These are phyloP conservation scores for Pelobates fuscus DNA, from an alignment of 2,113 vertebrate species.

Conservation along the genomic window DNA sequence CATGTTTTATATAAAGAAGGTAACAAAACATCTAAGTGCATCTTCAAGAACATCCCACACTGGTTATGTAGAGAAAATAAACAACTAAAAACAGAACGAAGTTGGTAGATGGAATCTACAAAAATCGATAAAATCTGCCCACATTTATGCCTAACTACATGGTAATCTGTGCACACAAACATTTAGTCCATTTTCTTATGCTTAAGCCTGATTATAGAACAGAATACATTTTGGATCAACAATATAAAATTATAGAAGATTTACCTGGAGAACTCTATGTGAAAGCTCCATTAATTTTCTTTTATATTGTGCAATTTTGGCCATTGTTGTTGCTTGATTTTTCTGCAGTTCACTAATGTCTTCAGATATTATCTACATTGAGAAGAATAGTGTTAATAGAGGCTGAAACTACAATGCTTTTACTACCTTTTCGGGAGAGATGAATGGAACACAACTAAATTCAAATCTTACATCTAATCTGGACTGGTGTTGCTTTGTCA, in stretches of 20 bases:
- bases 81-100: no score
- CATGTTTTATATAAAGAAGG: no score
- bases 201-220: no score
- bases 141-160: no score
- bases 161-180: no score
- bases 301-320: slow-evolving; percentile 96
- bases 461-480: slow-evolving; percentile 85
- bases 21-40: no score
- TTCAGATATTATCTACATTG: slow-evolving; percentile 87
- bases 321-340: slow-evolving; percentile 93
- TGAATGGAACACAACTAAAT: not conserved
- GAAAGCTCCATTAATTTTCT: slow-evolving; percentile 97
- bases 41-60: no score
- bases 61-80: no score
- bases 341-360: slow-evolving; percentile 96
- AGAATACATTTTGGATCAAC: no score
- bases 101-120: no score
- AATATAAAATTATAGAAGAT: not conserved
- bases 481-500: slow-evolving; percentile 97
- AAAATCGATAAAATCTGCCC: no score
- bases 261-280: slow-evolving; percentile 90
- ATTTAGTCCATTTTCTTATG: no score
- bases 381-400: not conserved
- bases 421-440: slow-evolving; percentile 11
- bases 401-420: slow-evolving; percentile 20